Evolutionary conservation across 2,888 invertebrate species (phyloP).

Genomic region (Tricholauxania praeusta): DNA sequence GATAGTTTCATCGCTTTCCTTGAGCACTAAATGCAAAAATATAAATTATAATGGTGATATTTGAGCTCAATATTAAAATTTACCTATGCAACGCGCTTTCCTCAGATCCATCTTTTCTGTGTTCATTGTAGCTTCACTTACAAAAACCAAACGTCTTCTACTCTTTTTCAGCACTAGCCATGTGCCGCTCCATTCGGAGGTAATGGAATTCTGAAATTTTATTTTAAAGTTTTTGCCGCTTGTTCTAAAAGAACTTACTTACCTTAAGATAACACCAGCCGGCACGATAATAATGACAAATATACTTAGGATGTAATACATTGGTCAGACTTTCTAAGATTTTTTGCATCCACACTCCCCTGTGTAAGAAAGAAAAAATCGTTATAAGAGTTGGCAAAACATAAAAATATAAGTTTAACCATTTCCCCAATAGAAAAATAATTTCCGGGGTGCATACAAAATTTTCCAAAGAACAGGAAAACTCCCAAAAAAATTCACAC

Average conservation of each 20-base stretch:
- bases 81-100: conserved; percentile 84
- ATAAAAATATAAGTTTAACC: too few relatives aligned
- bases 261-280: conserved; percentile 87
- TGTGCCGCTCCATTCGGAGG: conserved; percentile 77
- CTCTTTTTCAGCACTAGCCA: conserved; percentile 82
- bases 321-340: conserved; percentile 80
- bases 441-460: too few relatives aligned
- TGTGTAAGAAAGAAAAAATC: conserved; percentile 56
- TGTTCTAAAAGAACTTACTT: conserved; percentile 9
- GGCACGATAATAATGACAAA: conserved; percentile 78
- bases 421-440: too few relatives aligned
- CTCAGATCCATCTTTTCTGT: conserved; percentile 79
- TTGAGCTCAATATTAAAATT: conserved; percentile 45
- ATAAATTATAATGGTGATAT: background rate
- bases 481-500: too few relatives aligned
- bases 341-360: conserved; percentile 81
- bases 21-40: conserved; percentile 70
- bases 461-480: too few relatives aligned
- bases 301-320: conserved; percentile 76
- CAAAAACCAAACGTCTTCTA: conserved; percentile 70
- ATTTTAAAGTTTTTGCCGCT: background rate
- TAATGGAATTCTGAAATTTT: conserved; percentile 60
- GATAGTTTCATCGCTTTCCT: conserved; percentile 74
- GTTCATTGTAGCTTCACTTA: conserved; percentile 65
- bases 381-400: too few relatives aligned